These are phyloP conservation scores for Hippocampus guttulatus DNA, from an alignment of 2,113 vertebrate species.

Conservation along the genomic window DNA sequence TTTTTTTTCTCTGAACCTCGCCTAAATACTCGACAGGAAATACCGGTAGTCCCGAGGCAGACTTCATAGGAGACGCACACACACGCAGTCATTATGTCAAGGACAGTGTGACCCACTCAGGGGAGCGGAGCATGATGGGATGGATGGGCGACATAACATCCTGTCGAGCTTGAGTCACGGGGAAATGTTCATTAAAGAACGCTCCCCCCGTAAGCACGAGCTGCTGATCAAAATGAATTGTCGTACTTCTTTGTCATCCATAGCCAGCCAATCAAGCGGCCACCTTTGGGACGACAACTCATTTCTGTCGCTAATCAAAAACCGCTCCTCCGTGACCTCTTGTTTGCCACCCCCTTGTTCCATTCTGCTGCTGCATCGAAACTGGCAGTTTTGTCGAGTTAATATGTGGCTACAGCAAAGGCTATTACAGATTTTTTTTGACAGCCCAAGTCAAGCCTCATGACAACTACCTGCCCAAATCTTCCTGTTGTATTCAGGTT, in stretches of 20 bases:
- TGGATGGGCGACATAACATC: slow-evolving; percentile 35
- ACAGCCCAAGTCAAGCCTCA: not conserved
- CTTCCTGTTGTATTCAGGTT: slow-evolving; percentile 11
- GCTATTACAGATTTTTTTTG: slow-evolving; percentile 22
- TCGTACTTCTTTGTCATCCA: not conserved
- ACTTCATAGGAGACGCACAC: too few relatives aligned
- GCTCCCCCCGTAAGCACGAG: not conserved
- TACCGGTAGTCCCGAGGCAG: too few relatives aligned
- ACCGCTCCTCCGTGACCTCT: not conserved
- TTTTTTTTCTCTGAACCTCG: too few relatives aligned
- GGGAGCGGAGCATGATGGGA: slow-evolving; percentile 9
- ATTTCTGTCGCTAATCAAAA: not conserved
- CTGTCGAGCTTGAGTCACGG: not conserved
- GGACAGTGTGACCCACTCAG: not conserved
- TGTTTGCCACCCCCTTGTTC: not conserved
- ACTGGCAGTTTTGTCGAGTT: slow-evolving; percentile 37
- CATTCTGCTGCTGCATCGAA: slow-evolving; percentile 54
- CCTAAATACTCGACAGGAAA: too few relatives aligned
- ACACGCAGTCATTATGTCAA: not conserved
- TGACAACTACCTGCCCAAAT: slow-evolving; percentile 17
- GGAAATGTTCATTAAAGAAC: not conserved
- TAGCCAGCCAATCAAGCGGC: not conserved
- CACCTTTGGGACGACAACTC: not conserved
- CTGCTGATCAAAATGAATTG: not conserved
- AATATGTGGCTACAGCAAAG: slow-evolving; percentile 51